These are phyloP conservation scores for Glaucidium brasilianum DNA, from an alignment of 2,113 vertebrate genomes.

Conservation along the genomic window DNA sequence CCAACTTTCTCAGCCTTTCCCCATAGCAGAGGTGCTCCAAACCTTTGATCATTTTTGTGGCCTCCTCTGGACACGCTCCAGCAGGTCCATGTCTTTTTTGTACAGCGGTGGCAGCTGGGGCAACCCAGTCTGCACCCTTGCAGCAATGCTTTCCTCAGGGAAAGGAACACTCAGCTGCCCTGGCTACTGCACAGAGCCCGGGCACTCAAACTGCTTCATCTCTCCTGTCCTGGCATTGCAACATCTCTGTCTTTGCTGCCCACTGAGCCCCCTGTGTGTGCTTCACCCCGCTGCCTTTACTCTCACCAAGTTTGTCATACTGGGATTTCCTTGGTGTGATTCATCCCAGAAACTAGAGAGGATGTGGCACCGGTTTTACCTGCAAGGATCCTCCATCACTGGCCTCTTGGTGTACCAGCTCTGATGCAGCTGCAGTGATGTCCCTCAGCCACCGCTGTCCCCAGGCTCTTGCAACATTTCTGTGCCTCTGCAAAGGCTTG, in stretches of 20 bases:
- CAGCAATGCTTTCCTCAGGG: not conserved
- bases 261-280: not conserved
- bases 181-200: not conserved
- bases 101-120: rapidly evolving
- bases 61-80: not conserved
- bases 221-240: not conserved
- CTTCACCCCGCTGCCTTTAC: rapidly evolving
- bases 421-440: not conserved
- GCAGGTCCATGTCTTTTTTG: not conserved
- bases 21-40: rapidly evolving
- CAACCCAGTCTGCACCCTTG: not conserved
- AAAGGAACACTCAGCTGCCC: not conserved
- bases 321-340: not conserved
- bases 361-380: not conserved
- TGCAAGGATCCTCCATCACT: not conserved
- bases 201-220: rapidly evolving
- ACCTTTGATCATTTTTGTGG: rapidly evolving
- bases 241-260: rapidly evolving
- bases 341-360: not conserved
- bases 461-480: not conserved
- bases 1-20: not conserved
- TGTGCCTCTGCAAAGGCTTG: not conserved
- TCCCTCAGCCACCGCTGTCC: not conserved
- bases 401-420: not conserved
- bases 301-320: rapidly evolving